These are phyloP conservation scores for Monoplex corrugatus DNA, from an alignment of 2,888 invertebrate genomes.

Conservation along the genomic window DNA sequence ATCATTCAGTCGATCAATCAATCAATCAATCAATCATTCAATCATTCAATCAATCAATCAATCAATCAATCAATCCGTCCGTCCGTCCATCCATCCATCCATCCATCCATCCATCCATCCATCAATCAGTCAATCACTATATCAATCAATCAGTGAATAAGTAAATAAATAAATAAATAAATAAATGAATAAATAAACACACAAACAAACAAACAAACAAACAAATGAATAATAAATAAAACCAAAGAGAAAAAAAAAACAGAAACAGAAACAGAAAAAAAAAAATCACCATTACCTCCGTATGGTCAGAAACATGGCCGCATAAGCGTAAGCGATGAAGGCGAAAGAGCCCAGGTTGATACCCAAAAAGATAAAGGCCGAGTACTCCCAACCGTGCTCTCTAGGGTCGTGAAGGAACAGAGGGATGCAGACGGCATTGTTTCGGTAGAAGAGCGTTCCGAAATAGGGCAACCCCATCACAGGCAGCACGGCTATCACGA, in stretches of 20 bases:
- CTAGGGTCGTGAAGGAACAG: constrained; percentile 57
- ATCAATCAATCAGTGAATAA: too few species aligned
- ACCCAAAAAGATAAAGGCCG: constrained; percentile 49
- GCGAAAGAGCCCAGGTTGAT: constrained; percentile 39
- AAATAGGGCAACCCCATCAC: constrained; percentile 54
- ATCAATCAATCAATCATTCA: too few species aligned
- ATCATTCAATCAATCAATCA: too few species aligned
- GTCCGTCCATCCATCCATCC: too few species aligned
- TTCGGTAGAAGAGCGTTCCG: constrained; percentile 55
- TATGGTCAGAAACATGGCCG: constrained; percentile 58
- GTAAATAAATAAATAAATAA: too few species aligned
- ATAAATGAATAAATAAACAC: too few species aligned
- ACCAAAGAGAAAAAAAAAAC: not conserved
- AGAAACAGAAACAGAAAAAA: not conserved
- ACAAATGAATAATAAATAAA: not conserved
- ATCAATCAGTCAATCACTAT: too few species aligned
- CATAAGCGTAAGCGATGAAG: constrained; percentile 51
- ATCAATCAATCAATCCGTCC: too few species aligned
- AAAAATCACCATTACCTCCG: constrained; percentile 10
- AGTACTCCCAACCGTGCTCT: constrained; percentile 55
- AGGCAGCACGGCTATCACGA: constrained; percentile 55
- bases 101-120: too few species aligned
- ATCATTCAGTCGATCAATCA: too few species aligned
- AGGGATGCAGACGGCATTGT: constrained; percentile 60
- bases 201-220: not conserved